Evolutionary conservation across 2,888 invertebrate species (phyloP), one percentile per base, ranked within the genome.

Genomic region (Dioctria linearis): DNA sequence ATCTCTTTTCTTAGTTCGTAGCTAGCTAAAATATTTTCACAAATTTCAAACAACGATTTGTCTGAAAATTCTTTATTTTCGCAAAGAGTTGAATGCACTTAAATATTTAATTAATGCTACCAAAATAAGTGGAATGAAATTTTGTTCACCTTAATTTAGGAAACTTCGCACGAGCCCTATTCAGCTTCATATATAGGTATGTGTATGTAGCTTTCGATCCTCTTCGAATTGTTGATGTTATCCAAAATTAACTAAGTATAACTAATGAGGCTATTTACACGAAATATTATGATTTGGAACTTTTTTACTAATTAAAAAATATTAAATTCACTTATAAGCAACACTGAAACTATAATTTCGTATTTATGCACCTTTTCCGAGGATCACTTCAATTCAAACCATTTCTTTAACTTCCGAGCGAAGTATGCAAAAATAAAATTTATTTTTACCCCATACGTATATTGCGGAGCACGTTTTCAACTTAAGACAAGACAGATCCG

Each of bases 131-230:
- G 25, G 25, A 25, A 25, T 25, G 2, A 25, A 25, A 11, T 57
- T 37, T 63, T 76, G 13, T 76, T 76, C 76, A 76, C 76, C 76
- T 76, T 61, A 76, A 63, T 46, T 76, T 63, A 76, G 63, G 76
- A 76, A 37, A 25, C 43, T 46, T 63, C 43, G 37, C 46, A 46
- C 43, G 43, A 63, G 39, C 13, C 49, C 37, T 39, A 42, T 71
- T 71, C n/a, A 59, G 25, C 13, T 61, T 63, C 11, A 49, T 46
- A 9, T 37, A 25, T 25, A 25, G 25, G 25, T 25, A 25, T 25
- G 2, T 46, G 25, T 46, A 25, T 40, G 9, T 13, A 42, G 37
- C 11, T 25, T n/a, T 43, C 46, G 76, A 63, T 46, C 61, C 61
- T 43, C 49, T 59, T 42, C 40, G 4, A 40, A 39, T 11, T 63